Evolutionary conservation across 2,113 vertebrate genomes (phyloP).

Genomic region (Colaptes auratus): DNA sequence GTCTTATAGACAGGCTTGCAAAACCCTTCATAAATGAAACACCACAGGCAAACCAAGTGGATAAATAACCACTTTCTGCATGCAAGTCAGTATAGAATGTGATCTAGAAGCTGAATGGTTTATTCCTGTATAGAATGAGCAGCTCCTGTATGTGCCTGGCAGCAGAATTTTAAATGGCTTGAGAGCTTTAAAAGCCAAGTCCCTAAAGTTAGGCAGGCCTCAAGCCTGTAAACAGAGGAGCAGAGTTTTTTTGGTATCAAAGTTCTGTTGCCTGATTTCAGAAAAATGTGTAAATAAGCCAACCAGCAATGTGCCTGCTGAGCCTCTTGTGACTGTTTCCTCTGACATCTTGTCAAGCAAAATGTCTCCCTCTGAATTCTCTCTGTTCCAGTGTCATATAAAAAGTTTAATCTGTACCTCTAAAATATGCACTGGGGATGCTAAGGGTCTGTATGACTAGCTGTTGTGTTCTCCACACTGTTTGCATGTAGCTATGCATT

Average conservation of each 20-base stretch:
- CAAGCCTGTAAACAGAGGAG: not conserved
- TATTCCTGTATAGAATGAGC: not conserved
- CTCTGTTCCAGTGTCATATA: not conserved
- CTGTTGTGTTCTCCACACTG: not conserved
- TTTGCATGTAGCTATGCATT: not conserved
- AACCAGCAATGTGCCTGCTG: not conserved
- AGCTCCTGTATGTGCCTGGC: not conserved
- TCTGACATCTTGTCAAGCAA: not conserved
- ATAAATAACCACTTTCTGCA: not conserved
- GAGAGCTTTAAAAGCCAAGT: not conserved
- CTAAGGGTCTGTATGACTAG: not conserved
- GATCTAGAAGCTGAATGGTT: not conserved
- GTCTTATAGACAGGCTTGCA: not conserved
- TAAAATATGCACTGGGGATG: not conserved
- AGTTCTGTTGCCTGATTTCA: not conserved
- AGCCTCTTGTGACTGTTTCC: not conserved
- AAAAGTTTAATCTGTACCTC: not conserved
- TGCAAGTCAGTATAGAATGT: not conserved
- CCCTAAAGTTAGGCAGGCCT: not conserved
- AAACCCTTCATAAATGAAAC: not conserved
- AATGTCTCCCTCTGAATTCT: slow-evolving; percentile 5
- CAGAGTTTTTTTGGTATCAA: not conserved
- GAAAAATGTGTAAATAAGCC: not conserved
- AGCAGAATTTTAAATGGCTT: not conserved
- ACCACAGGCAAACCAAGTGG: not conserved